Base-by-base conservation (phyloP, 2,113 vertebrate species). In the Piprites chloris region DNA sequence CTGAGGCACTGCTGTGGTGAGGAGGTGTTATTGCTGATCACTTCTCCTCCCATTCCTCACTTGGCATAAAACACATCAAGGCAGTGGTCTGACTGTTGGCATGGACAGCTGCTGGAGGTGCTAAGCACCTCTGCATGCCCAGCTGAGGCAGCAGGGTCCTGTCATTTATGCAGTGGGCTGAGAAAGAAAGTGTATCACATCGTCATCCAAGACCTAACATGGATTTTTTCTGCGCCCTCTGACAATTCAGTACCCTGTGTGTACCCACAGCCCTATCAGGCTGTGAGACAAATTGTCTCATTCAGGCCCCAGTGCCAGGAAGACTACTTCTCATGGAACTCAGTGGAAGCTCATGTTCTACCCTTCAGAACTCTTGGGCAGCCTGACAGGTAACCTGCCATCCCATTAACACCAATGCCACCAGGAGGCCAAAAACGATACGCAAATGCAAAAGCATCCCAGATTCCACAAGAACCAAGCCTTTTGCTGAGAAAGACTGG, bases 1-100 rank as follows among this genome's bases (percentile, higher is more conserved):
- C 78, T 0, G 0, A 77, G 12, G 52, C 14, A 52, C 39, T 28
- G 12, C n/a, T 2, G 0, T 1, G 2, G 11, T 20, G 23, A 56
- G n/a, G 16, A 52, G 16, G 35, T 22, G 3, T 46, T 35, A 23
- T 1, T 46, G 14, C 44, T 55, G 33, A 11, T 32, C 2, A 3
- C 53, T 80, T 84, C 46, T 66, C 12, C 35, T 67, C 15, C 35
- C 47, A 0, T 69, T 66, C 50, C 14, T 79, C 21, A 26, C 28
- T 32, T 68, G 28, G 12, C 49, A 41, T 66, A 37, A 52, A 85
- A 56, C 20, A 35, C 14, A 9, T 3, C 0, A 2, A 69, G 9
- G 20, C 32, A 62, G 24, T 66, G 11, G 14, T 82, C 78, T 76
- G 55, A 8, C 17, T 63, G 28, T 26, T 47, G 32, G 13, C 28